A percentile compares a stretch with the other conserved stretches of the same genome.
Conservation (phyloP, 2,888 invertebrate genomes). For the Chrysolina americana region DNA sequence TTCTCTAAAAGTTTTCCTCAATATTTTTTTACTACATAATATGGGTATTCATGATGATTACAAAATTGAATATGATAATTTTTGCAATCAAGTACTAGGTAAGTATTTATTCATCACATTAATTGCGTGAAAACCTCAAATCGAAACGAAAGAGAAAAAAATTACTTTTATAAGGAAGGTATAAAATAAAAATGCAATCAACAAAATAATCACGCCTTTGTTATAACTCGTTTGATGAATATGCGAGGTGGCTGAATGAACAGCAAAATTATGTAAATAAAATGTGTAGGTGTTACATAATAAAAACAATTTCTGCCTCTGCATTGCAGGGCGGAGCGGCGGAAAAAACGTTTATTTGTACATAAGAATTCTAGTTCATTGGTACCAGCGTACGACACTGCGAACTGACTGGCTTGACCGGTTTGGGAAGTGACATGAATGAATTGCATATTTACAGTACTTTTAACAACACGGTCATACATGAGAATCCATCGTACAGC, state of each 20-base stretch:
- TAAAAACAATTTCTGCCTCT: slow-evolving; percentile 44
- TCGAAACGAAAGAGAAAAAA: no score
- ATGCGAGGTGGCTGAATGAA: slow-evolving; percentile 34
- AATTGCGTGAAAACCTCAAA: background rate
- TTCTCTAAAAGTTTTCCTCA: no score
- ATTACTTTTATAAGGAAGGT: no score
- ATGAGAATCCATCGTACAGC: background rate
- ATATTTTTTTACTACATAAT: no score
- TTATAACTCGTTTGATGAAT: slow-evolving; percentile 18
- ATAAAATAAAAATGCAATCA: background rate
- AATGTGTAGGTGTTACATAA: slow-evolving; percentile 48
- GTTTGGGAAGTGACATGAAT: slow-evolving; percentile 21
- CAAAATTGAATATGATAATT: no score
- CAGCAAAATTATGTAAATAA: slow-evolving; percentile 49
- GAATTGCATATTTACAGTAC: slow-evolving; percentile 21
- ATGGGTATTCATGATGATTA: no score
- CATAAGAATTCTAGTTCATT: slow-evolving; percentile 32
- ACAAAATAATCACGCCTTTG: slow-evolving; percentile 9
- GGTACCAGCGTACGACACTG: background rate
- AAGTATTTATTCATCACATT: background rate
- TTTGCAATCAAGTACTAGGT: no score
- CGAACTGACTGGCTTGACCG: slow-evolving; percentile 24
- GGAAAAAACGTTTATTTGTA: slow-evolving; percentile 46
- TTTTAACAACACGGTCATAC: slow-evolving; percentile 10
- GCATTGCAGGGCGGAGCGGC: slow-evolving; percentile 20